Percentiles rank a stretch among this genome's conserved stretches.
phyloP scores from a whole-genome alignment of 2,888 invertebrate species.

The Hyppa rectilinea region DNA sequence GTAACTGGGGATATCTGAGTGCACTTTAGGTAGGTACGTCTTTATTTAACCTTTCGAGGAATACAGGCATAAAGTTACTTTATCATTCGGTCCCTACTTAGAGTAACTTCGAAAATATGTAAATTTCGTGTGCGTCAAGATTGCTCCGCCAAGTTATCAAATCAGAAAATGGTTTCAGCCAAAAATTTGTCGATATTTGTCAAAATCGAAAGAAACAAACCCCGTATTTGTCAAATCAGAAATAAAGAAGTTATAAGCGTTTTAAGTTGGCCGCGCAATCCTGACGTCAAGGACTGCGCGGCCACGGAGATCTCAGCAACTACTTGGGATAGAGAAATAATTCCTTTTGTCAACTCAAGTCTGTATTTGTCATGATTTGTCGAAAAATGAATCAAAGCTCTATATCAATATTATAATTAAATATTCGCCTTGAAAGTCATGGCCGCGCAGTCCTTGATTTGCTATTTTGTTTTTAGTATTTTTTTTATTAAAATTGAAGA shows the following conservation, averaged over 20 bases:
- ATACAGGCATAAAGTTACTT: neutral
- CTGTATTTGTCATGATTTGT: slow-evolving; percentile 49
- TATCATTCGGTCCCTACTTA: neutral
- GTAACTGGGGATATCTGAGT: too few relatives aligned
- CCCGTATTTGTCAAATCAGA: slow-evolving; percentile 43
- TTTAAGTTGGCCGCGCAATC: slow-evolving; percentile 49
- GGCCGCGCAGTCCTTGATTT: slow-evolving; percentile 48
- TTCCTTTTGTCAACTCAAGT: slow-evolving; percentile 47
- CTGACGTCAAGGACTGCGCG: slow-evolving; percentile 47
- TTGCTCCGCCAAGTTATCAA: slow-evolving; percentile 52
- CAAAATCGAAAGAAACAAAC: slow-evolving; percentile 50
- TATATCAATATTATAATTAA: slow-evolving; percentile 48
- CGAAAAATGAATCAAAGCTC: slow-evolving; percentile 49
- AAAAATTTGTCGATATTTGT: slow-evolving; percentile 49
- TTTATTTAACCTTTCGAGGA: neutral
- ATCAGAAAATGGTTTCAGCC: slow-evolving; percentile 51
- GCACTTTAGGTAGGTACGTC: neutral
- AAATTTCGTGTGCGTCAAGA: slow-evolving; percentile 46
- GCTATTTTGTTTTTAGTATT: slow-evolving; percentile 44
- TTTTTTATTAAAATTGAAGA: slow-evolving; percentile 46
- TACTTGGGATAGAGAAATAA: slow-evolving; percentile 50
- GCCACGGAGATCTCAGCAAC: slow-evolving; percentile 50
- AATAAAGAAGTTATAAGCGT: slow-evolving; percentile 46
- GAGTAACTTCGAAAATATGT: slow-evolving; percentile 14
- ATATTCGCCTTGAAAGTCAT: slow-evolving; percentile 48